A percentile compares a stretch with the other conserved stretches of the same genome.
These are phyloP conservation scores for Linnaemya tessellans DNA, from an alignment of 2,888 invertebrate species.

Conservation along the genomic window DNA sequence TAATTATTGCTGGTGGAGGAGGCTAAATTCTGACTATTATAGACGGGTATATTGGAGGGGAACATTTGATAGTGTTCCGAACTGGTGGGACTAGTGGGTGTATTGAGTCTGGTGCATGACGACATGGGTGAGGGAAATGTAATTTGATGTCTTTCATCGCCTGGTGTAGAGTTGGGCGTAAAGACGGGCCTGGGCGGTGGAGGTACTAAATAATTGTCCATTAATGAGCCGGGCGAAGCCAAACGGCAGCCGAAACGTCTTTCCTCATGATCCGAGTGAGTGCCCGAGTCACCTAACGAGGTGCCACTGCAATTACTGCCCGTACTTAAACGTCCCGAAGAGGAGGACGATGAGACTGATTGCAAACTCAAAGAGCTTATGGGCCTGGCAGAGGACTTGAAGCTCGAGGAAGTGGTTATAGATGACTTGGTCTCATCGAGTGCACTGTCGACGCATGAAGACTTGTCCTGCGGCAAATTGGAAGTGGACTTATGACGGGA, in stretches of 20 bases:
- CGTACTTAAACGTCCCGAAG: constrained; percentile 92
- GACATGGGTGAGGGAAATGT: constrained; percentile 81
- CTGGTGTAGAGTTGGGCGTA: constrained; percentile 82
- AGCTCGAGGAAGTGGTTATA: constrained; percentile 80
- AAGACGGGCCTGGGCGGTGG: constrained; percentile 86
- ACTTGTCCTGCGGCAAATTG: constrained; percentile 76
- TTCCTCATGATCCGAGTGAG: constrained; percentile 93
- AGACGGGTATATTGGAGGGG: constrained; percentile 83
- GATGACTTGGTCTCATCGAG: constrained; percentile 82
- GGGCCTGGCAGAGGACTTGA: constrained; percentile 85
- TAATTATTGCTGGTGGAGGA: constrained; percentile 80
- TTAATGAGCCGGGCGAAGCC: constrained; percentile 80
- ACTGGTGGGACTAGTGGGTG: constrained; percentile 81
- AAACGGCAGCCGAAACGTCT: constrained; percentile 83
- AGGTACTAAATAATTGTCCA: constrained; percentile 87
- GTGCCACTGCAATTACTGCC: constrained; percentile 89
- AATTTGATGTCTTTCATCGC: constrained; percentile 82
- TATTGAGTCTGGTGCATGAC: constrained; percentile 78
- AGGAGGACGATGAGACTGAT: constrained; percentile 87
- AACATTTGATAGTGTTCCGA: constrained; percentile 83
- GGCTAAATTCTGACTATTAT: constrained; percentile 78
- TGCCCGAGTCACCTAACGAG: constrained; percentile 92
- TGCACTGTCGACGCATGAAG: constrained; percentile 76
- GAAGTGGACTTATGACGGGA: constrained; percentile 85
- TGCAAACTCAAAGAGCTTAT: constrained; percentile 88